phyloP scores from a whole-genome alignment of 2,797 vertebrate species.

The Tangara arthus region DNA sequence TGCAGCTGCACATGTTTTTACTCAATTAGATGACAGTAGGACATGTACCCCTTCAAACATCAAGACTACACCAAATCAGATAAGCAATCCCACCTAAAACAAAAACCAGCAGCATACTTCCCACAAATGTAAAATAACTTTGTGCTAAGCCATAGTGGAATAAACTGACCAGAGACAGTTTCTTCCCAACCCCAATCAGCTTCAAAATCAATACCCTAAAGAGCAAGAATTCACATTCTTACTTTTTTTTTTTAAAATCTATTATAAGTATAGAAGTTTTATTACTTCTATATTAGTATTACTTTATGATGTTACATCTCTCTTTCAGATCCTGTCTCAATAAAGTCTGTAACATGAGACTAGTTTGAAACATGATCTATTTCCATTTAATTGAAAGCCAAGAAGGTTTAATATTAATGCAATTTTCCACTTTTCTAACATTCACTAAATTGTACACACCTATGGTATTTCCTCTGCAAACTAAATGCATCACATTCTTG shows the following conservation, averaged over 20 bases:
- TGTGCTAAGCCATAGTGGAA: not conserved
- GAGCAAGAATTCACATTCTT: not conserved
- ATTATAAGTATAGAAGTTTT: not conserved
- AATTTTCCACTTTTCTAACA: not conserved
- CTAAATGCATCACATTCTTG: not conserved
- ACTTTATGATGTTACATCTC: not conserved
- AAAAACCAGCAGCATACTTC: not conserved
- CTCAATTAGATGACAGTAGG: conserved; percentile 12
- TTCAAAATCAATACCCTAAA: not conserved
- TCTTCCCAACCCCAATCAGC: not conserved
- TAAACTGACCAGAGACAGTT: not conserved
- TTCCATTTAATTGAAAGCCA: not conserved
- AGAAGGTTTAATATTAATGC: not conserved
- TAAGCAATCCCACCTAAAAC: not conserved
- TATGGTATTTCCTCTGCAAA: not conserved
- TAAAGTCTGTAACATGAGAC: not conserved
- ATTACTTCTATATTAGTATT: not conserved
- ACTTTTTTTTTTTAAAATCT: not conserved
- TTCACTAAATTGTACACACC: not conserved
- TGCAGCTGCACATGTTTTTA: not conserved
- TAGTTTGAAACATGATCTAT: not conserved
- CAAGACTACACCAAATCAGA: not conserved
- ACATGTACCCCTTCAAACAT: not conserved
- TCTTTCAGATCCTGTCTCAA: not conserved
- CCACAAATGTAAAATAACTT: not conserved